These are phyloP conservation scores for Microctenopoma stevenorrisi DNA, from an alignment of 2,797 vertebrate species.

Conservation along the genomic window DNA sequence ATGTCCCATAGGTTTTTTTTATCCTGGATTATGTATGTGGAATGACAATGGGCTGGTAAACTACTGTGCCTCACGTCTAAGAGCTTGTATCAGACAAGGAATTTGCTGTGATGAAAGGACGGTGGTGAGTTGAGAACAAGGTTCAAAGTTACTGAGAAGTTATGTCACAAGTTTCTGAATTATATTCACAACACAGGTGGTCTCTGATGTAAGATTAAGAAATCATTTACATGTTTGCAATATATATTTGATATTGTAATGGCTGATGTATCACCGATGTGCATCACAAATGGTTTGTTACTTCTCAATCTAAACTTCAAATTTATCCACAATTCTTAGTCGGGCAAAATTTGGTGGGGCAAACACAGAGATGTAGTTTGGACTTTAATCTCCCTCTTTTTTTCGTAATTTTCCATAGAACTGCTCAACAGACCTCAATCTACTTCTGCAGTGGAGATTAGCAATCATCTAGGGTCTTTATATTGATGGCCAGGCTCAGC, in stretches of 20 bases:
- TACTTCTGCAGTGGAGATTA: slow-evolving; percentile 82
- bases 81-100: slow-evolving; percentile 63
- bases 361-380: slow-evolving; percentile 53
- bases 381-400: slow-evolving; percentile 58
- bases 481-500: slow-evolving; percentile 84
- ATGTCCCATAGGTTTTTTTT: slow-evolving; percentile 79
- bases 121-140: slow-evolving; percentile 30
- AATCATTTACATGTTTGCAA: slow-evolving; percentile 15
- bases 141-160: slow-evolving; percentile 66
- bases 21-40: slow-evolving; percentile 77
- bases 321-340: slow-evolving; percentile 49
- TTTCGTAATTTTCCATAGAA: slow-evolving; percentile 52
- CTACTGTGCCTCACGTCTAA: slow-evolving; percentile 58
- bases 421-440: slow-evolving; percentile 76
- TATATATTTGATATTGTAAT: slow-evolving; percentile 17
- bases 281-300: slow-evolving; percentile 42
- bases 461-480: slow-evolving; percentile 84
- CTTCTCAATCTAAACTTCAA: slow-evolving; percentile 59
- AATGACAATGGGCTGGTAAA: slow-evolving; percentile 81
- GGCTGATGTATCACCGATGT: slow-evolving; percentile 31
- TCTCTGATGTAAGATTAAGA: background rate
- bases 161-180: slow-evolving; percentile 32
- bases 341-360: slow-evolving; percentile 40
- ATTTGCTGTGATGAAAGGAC: slow-evolving; percentile 53
- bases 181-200: slow-evolving; percentile 2